phyloP scores from a whole-genome alignment of 2,113 vertebrate genomes.

The Aplodontia rufa region DNA sequence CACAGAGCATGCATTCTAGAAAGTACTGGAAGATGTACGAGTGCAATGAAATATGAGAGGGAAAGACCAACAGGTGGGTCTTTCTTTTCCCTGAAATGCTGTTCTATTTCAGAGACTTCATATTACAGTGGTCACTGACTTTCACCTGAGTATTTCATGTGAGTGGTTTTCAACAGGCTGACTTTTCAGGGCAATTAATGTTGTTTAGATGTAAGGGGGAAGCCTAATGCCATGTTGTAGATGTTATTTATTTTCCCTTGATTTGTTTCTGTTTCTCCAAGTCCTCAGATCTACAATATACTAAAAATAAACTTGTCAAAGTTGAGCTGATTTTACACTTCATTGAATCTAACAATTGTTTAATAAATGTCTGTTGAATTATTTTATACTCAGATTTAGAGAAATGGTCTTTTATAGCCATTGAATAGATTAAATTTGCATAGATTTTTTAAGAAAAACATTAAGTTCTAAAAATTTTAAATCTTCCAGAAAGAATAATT shows the following conservation, averaged over 20 bases:
- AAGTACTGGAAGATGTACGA: not conserved
- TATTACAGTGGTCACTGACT: not conserved
- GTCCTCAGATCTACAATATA: not conserved
- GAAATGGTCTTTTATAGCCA: not conserved
- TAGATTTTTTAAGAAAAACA: not conserved
- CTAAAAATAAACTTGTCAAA: slow-evolving; percentile 1
- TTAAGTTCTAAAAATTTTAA: not conserved
- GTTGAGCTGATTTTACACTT: not conserved
- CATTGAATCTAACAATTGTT: not conserved
- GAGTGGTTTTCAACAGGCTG: not conserved
- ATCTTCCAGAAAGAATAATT: not conserved
- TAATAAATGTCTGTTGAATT: not conserved
- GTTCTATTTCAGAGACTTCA: not conserved
- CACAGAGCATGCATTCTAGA: not conserved
- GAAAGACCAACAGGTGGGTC: not conserved
- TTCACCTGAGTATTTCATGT: not conserved
- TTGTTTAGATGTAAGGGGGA: not conserved
- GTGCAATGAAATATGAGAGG: not conserved
- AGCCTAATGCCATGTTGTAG: not conserved
- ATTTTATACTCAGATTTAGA: not conserved
- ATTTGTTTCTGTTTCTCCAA: not conserved
- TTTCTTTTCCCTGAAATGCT: not conserved
- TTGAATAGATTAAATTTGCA: not conserved
- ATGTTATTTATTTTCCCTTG: not conserved
- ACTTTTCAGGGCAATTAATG: not conserved